Conservation (phyloP, 2,113 vertebrate species). For the Vanacampus margaritifer region DNA sequence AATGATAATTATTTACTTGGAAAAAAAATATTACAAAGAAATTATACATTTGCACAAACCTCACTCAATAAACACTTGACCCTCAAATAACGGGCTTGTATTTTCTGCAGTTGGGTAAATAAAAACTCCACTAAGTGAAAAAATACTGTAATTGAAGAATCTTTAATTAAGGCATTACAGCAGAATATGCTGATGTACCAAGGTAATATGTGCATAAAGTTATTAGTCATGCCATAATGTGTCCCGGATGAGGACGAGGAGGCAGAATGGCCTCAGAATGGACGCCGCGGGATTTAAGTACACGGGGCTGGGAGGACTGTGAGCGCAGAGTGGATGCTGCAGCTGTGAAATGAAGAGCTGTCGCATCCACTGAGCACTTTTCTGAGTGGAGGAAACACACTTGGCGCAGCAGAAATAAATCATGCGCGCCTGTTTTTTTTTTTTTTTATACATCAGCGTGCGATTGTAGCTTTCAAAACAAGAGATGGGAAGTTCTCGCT, state of each 20-base stretch:
- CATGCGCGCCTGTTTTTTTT: slow-evolving; percentile 47
- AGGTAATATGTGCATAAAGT: slow-evolving; percentile 49
- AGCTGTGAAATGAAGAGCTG: slow-evolving; percentile 71
- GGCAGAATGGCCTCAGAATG: slow-evolving; percentile 59
- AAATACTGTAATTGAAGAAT: not conserved
- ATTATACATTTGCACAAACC: too few relatives aligned
- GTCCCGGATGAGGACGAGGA: slow-evolving; percentile 47
- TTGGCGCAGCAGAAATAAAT: slow-evolving; percentile 72
- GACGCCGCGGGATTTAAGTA: slow-evolving; percentile 58
- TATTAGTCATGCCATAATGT: slow-evolving; percentile 46
- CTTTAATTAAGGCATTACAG: not conserved
- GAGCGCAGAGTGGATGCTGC: slow-evolving; percentile 66
- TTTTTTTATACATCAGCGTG: slow-evolving; percentile 42
- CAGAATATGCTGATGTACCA: not conserved
- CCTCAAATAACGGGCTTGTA: not conserved
- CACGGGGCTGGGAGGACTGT: slow-evolving; percentile 44
- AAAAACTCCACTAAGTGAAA: not conserved
- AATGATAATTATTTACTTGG: too few relatives aligned
- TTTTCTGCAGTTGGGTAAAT: not conserved
- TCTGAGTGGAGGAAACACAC: slow-evolving; percentile 62
- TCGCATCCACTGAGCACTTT: slow-evolving; percentile 64
- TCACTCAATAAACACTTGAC: not conserved
- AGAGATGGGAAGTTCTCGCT: slow-evolving; percentile 24
- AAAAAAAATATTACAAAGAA: too few relatives aligned
- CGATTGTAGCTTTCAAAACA: slow-evolving; percentile 48